A percentile compares a stretch with the other conserved stretches of the same genome.
Conservation (phyloP, 2,797 vertebrate species). For the Alauda arvensis region DNA sequence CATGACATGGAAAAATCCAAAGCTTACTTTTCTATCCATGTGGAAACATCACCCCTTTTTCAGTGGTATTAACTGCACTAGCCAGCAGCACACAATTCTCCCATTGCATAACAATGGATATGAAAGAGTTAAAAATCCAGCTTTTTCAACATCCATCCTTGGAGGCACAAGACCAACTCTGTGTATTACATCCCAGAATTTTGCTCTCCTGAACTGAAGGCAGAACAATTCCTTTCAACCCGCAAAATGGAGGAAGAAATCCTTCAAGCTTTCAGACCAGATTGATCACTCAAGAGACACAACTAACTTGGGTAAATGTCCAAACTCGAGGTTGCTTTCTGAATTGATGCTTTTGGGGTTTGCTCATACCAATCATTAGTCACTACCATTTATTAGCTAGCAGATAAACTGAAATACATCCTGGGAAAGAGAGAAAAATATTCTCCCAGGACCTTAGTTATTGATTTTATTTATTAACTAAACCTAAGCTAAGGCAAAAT, state of each 20-base stretch:
- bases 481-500: constrained; percentile 40
- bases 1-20: background rate
- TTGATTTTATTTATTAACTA: constrained; percentile 54
- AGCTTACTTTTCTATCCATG: background rate
- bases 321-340: constrained; percentile 18
- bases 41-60: background rate
- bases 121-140: background rate
- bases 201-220: background rate
- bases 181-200: background rate
- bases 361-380: constrained; percentile 52
- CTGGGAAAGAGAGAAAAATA: constrained; percentile 53
- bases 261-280: constrained; percentile 36
- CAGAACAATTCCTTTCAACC: background rate
- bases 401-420: constrained; percentile 53
- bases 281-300: constrained; percentile 48
- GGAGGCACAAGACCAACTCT: background rate
- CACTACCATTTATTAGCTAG: constrained; percentile 52
- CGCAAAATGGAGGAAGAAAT: constrained; percentile 36
- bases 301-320: background rate
- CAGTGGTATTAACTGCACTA: background rate
- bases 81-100: background rate
- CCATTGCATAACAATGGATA: background rate
- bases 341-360: constrained; percentile 51
- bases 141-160: background rate
- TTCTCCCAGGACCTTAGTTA: constrained; percentile 47